phyloP scores from a whole-genome alignment of 1,140 invertebrate genomes.

The Palaemon carinicauda region DNA sequence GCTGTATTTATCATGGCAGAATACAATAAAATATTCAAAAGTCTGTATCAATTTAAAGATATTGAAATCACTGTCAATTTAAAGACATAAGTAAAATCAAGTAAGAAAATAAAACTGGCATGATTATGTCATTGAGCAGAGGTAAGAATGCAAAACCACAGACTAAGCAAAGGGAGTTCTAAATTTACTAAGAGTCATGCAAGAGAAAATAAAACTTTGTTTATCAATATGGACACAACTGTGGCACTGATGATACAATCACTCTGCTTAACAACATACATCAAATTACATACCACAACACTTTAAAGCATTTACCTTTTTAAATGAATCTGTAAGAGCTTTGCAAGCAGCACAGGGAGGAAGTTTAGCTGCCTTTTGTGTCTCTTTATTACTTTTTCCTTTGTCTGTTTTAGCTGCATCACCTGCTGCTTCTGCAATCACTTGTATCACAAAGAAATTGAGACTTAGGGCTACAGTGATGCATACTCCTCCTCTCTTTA shows the following conservation, averaged over 20 bases:
- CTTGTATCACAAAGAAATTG: constrained; percentile 1
- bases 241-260: too few relatives aligned
- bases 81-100: background rate
- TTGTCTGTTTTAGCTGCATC: background rate
- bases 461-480: background rate
- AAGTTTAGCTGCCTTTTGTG: constrained; percentile 65
- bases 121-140: too few relatives aligned
- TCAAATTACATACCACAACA: background rate
- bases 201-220: too few relatives aligned
- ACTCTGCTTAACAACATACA: too few relatives aligned
- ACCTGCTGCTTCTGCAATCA: background rate
- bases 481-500: too few relatives aligned
- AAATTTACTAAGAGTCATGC: too few relatives aligned
- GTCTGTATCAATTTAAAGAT: too few relatives aligned
- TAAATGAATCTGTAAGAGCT: constrained; percentile 81
- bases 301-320: constrained; percentile 69
- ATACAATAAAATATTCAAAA: too few relatives aligned
- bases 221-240: too few relatives aligned
- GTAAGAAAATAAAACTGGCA: background rate
- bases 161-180: too few relatives aligned
- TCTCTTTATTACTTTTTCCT: constrained; percentile 61
- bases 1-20: background rate
- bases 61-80: too few relatives aligned
- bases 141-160: too few relatives aligned
- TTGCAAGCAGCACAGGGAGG: constrained; percentile 84